Base-by-base conservation (phyloP, 1,140 invertebrate genomes). In the Cydia splendana region DNA sequence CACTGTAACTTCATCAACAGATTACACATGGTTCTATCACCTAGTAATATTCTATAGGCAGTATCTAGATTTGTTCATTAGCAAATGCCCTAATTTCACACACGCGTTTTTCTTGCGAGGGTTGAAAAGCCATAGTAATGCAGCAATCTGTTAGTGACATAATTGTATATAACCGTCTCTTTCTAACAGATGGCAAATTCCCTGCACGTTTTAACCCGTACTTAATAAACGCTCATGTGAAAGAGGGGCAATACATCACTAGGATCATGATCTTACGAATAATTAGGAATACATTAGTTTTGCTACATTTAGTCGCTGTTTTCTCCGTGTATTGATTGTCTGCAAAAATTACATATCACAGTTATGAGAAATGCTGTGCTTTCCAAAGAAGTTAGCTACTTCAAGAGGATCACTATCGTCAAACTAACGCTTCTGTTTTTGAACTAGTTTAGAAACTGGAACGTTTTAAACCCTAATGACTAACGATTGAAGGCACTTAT, bases 401-500 rank as follows among this genome's bases (percentile, higher is more conserved):
- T 34, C 28, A 18, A n/a, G 13, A 71, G 67, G 67, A n/a, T n/a
- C 28, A 34, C 67, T 34, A 18, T 71, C 28, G 67, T 42, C 67
- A 18, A 15, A 7, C 28, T 71, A 34, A 69, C 18, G 13, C 30
- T 13, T 42, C 15, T 24, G n/a, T 62, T 20, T 62, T 62, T 62
- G 57, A 62, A 84, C 80, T 86, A 82, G 85, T 82, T 80, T 84
- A 78, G 48, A 78, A 83, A 78, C 77, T 78, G 85, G 83, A 84
- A 86, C 79, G 86, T 88, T 91, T 90, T 88, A 93, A 91, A 83
- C 79, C 82, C 90, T 93, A 92, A 92, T 93, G 90, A 93, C 91
- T 93, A 92, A 90, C 77, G 79, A 88, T 91, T 88, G 78, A 93
- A 91, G 91, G 90, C 91, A 93, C 91, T 93, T 91, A 91, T 87